Evolutionary conservation across 2,797 vertebrate genomes (phyloP), one percentile per base, ranked within the genome.

Genomic region (Nannoperca obscura): DNA sequence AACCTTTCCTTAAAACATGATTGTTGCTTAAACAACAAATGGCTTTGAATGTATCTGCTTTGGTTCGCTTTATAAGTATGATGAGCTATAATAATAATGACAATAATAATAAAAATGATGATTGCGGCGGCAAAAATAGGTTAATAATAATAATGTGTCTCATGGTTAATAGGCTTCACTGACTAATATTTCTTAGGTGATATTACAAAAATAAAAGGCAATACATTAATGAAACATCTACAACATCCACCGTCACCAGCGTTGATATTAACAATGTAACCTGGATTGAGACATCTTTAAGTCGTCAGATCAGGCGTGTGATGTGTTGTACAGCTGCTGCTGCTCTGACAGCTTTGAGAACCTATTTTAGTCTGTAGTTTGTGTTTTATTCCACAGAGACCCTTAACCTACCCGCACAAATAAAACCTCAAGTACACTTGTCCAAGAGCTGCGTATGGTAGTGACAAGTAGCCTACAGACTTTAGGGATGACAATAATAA

Each of bases 371-470:
- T 70, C 32, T 65, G 42, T 10, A 14, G 11, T 58, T 58, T 60
- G 1, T 50, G 14, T 85, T 82, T 73, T 30, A 54, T 50, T 74
- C 46, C 46, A 54, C 53, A 49, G 20, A 61, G 50, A 74, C 14
- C 10, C 27, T 55, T 4, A 24, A 78, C 40, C 17, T 1, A 17
- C 7, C 42, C 24, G 61, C 63, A 64, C 19, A 53, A 58, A 80
- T 54, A 54, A 27, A 58, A 19, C n/a, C 17, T 36, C 9, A 55
- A 2, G 30, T 17, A 17, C 11, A 40, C 38, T 13, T 40, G 12
- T 17, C 14, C 36, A 36, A 2, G 17, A 20, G 4, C 19, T 6
- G 4, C 42, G 19, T 5, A 17, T 42, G 10, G 19, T 20, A 9
- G 46, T 9, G 5, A 19, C 9, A 36, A 10, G 10, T 40, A 5